Evolutionary conservation across 2,888 invertebrate species (phyloP).

Genomic region (Polymixis flavicincta): DNA sequence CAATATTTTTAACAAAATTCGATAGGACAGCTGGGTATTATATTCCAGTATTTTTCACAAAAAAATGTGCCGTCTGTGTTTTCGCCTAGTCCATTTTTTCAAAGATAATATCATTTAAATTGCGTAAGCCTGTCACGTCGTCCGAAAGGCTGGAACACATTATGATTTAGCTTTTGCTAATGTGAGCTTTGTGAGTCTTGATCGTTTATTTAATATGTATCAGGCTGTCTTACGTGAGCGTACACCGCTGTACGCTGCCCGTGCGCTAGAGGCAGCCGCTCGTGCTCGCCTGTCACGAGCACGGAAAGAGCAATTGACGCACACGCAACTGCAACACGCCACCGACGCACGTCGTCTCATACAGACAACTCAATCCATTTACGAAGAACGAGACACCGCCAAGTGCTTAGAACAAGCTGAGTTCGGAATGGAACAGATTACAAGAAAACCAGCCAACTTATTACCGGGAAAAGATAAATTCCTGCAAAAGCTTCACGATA

Average conservation of each 20-base stretch:
- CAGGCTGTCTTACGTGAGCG: constrained; percentile 84
- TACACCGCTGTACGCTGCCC: constrained; percentile 83
- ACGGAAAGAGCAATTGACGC: constrained; percentile 78
- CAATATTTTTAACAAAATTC: constrained; percentile 27
- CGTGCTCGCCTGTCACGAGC: constrained; percentile 77
- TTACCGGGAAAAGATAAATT: constrained; percentile 84
- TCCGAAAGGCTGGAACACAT: constrained; percentile 36
- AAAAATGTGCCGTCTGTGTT: constrained; percentile 58
- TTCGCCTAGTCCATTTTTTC: constrained; percentile 62
- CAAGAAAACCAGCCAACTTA: constrained; percentile 77
- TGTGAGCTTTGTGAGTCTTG: constrained; percentile 32
- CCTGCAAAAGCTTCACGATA: constrained; percentile 79
- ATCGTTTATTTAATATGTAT: constrained; percentile 48
- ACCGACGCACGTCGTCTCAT: constrained; percentile 82
- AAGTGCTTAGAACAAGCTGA: constrained; percentile 84
- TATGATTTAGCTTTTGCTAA: constrained; percentile 54
- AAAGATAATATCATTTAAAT: constrained; percentile 71
- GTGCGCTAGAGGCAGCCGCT: constrained; percentile 79
- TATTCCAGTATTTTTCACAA: constrained; percentile 30
- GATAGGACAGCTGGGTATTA: constrained; percentile 16
- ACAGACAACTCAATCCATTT: constrained; percentile 71
- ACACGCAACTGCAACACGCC: constrained; percentile 79
- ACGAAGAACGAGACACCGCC: constrained; percentile 78
- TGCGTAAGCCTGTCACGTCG: constrained; percentile 56
- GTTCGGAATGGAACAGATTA: constrained; percentile 85